phyloP scores from a whole-genome alignment of 2,797 vertebrate genomes.

The Aldrovandia affinis region DNA sequence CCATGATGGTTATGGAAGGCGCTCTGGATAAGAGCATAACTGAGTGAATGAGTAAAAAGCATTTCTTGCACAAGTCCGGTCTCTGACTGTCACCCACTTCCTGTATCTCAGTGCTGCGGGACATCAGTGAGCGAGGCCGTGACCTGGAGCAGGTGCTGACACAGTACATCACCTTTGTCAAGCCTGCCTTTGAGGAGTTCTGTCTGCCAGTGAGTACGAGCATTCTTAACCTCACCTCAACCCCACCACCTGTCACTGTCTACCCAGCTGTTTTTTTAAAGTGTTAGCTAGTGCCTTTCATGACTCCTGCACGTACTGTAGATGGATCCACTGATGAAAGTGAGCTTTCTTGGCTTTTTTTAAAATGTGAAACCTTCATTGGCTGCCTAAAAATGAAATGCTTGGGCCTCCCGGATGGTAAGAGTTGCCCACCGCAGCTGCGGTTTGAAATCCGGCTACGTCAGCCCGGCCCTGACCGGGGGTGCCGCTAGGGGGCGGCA shows the following conservation, averaged over 20 bases:
- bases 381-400: too few species aligned
- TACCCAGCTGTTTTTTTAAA: too few species aligned
- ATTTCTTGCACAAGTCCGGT: not conserved
- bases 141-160: conserved; percentile 89
- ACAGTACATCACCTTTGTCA: conserved; percentile 95
- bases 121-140: conserved; percentile 88
- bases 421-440: too few species aligned
- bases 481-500: too few species aligned
- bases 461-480: too few species aligned
- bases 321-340: too few species aligned
- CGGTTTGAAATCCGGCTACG: too few species aligned
- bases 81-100: not conserved
- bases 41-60: not conserved
- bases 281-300: not conserved
- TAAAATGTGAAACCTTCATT: not conserved
- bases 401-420: too few species aligned
- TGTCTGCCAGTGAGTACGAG: conserved; percentile 88
- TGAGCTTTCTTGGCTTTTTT: too few species aligned
- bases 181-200: conserved; percentile 95
- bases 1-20: too few species aligned
- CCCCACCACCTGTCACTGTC: not conserved
- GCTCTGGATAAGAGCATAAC: too few species aligned
- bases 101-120: conserved; percentile 80
- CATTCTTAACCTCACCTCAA: too few species aligned
- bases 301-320: not conserved